Conservation (phyloP, 23 tunicate species). For the Halocynthia roretzi region DNA sequence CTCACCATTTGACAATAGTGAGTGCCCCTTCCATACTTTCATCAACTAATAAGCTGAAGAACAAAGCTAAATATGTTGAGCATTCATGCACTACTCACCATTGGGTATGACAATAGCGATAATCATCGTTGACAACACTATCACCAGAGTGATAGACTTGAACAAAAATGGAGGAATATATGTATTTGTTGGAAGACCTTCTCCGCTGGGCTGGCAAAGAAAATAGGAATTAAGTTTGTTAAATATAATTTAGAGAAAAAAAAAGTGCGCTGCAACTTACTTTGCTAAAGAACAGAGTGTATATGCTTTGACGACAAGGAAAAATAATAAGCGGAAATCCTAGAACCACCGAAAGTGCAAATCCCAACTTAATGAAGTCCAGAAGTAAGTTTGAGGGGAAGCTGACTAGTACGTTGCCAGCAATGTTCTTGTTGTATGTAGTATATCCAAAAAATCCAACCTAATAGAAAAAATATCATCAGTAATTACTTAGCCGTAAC, state of each 20-base stretch:
- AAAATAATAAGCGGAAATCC: slow-evolving; percentile 98
- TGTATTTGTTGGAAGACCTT: slow-evolving; percentile 64
- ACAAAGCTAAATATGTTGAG: too few species aligned
- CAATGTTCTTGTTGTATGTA: slow-evolving; percentile 39
- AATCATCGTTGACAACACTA: slow-evolving; percentile 77
- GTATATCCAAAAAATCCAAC: slow-evolving; percentile 87
- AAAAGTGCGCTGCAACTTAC: neutral
- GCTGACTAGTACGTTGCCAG: slow-evolving; percentile 81
- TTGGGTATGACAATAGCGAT: slow-evolving; percentile 86
- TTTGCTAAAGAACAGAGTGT: slow-evolving; percentile 79
- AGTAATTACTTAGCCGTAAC: too few species aligned
- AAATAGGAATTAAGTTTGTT: neutral
- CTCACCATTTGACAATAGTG: too few species aligned
- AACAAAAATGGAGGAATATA: slow-evolving; percentile 91
- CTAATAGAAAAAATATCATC: slow-evolving; percentile 11
- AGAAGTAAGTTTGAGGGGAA: slow-evolving; percentile 52
- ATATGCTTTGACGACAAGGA: slow-evolving; percentile 90
- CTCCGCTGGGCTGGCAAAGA: slow-evolving; percentile 36
- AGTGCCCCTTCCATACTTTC: too few species aligned
- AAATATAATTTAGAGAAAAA: neutral
- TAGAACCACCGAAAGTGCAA: slow-evolving; percentile 89
- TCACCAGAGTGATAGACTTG: slow-evolving; percentile 76
- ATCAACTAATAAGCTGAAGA: too few species aligned
- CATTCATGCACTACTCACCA: slow-evolving; percentile 6
- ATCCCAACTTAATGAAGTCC: slow-evolving; percentile 78